Evolutionary conservation across 1,140 invertebrate genomes (phyloP), one percentile per base, ranked within the genome.

Genomic region (Philopotamus ludificatus): DNA sequence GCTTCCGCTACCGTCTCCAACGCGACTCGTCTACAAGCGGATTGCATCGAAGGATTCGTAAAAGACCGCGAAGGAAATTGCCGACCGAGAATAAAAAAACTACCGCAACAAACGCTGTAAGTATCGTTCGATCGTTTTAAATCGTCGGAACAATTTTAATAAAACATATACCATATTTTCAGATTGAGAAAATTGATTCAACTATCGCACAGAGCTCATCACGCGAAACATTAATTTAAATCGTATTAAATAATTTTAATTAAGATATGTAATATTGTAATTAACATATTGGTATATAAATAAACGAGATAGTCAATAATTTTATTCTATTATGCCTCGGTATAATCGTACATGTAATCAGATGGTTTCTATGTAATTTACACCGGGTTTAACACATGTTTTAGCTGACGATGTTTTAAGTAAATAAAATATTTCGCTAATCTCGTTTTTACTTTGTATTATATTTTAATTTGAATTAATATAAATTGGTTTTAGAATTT

Each of bases 31-130:
- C 41, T 26, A 59, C 72, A 61, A 53, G 65, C 70, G 23, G 74
- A 72, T 47, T 81, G 79, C 64, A 78, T 72, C 65, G 77, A 77
- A 65, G 78, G 78, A 12, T 80, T 77, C 69, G 68, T 75, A 28
- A 63, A 75, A 51, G 79, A 79, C 66, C 60, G 72, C 45, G 75
- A 76, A 70, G 78, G 77, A 54, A 73, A 76, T 34, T 81, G 79
- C 60, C 76, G 79, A 68, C 66, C 76, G 15, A 77, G 75, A 72
- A 58, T 75, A 18, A 75, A 76, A 68, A 73, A 70, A 60, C 71
- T 73, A 20, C 74, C 72, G 57, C 63, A 66, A 50, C 70, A 65
- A 77, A 79, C 58, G 18, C 42, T 70, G 67, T 70, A 55, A 70
- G 67, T 59, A 18, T 21, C 1, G 16, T 49, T 21, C 47, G 9